Percentiles rank a stretch among this genome's conserved stretches.
Evolutionary conservation across 2,888 invertebrate species (phyloP).

Genomic region (Ophion slaviceki): DNA sequence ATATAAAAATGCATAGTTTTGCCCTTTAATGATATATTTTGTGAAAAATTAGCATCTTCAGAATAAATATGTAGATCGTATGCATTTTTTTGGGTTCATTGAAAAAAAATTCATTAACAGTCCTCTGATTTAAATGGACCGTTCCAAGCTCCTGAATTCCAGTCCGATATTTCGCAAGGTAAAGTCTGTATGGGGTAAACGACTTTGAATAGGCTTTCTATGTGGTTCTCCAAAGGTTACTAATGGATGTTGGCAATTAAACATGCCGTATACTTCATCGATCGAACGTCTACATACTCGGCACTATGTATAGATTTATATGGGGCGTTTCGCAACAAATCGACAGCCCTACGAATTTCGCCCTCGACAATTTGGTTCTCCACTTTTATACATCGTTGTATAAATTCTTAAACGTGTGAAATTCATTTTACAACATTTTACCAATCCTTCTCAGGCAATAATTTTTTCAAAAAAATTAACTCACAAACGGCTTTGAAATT

Average conservation of each 20-base stretch:
- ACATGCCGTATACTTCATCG: conserved; percentile 72
- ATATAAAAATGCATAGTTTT: no score
- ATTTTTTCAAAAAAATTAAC: not conserved
- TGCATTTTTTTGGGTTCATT: no score
- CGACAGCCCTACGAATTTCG: not conserved
- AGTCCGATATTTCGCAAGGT: not conserved
- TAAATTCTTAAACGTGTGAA: not conserved
- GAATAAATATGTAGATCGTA: no score
- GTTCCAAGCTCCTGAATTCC: not conserved
- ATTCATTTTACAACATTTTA: not conserved
- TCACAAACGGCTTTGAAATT: not conserved
- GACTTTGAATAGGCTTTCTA: conserved; percentile 45
- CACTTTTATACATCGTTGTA: not conserved
- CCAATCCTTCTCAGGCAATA: no score
- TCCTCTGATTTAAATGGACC: no score
- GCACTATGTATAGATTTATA: conserved; percentile 48
- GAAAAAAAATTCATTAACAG: no score
- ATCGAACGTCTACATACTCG: conserved; percentile 65
- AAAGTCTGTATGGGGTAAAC: conserved; percentile 32
- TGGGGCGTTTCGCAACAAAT: conserved; percentile 11
- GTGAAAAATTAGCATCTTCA: no score
- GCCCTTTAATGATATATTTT: no score
- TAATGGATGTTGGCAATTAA: conserved; percentile 65
- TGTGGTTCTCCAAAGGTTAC: conserved; percentile 46
- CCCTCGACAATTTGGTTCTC: not conserved